Evolutionary conservation across 2,888 invertebrate genomes (phyloP).

Genomic region (Mycogona germanica): DNA sequence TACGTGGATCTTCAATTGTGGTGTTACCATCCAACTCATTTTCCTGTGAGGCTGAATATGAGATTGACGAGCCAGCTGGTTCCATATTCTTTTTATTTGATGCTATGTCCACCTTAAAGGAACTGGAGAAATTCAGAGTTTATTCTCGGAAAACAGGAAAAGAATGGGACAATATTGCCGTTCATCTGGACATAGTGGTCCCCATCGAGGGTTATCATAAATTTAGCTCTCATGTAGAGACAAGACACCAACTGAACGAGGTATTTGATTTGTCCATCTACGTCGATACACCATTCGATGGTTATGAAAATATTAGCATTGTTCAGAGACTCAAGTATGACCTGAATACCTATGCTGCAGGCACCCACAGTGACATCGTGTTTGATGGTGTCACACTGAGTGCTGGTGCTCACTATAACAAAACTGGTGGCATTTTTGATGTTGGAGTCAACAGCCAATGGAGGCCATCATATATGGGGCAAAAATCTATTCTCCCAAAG

Average conservation of each 20-base stretch:
- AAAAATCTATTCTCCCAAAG: too few species aligned
- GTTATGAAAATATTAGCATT: slow-evolving; percentile 13
- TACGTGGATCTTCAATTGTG: neutral
- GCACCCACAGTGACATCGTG: neutral
- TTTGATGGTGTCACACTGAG: neutral
- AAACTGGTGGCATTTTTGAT: neutral
- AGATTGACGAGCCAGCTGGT: neutral
- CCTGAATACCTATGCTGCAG: too few species aligned
- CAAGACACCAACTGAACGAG: slow-evolving; percentile 3
- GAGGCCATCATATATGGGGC: too few species aligned
- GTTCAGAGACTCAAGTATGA: slow-evolving; percentile 1
- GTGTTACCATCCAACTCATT: neutral
- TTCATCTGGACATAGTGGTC: neutral
- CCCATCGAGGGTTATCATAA: slow-evolving; percentile 14
- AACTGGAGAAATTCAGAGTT: neutral
- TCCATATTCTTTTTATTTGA: slow-evolving; percentile 2
- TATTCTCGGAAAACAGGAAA: slow-evolving; percentile 2
- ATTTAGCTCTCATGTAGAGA: slow-evolving; percentile 3
- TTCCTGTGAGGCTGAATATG: neutral
- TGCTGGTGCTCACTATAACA: neutral
- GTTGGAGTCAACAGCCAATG: neutral
- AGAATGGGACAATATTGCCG: slow-evolving; percentile 13
- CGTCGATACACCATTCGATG: slow-evolving; percentile 11
- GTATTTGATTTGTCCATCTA: slow-evolving; percentile 1
- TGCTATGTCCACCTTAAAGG: neutral